Conservation (phyloP, 2,888 invertebrate genomes). For the Prosopocoilus inquinatus region DNA sequence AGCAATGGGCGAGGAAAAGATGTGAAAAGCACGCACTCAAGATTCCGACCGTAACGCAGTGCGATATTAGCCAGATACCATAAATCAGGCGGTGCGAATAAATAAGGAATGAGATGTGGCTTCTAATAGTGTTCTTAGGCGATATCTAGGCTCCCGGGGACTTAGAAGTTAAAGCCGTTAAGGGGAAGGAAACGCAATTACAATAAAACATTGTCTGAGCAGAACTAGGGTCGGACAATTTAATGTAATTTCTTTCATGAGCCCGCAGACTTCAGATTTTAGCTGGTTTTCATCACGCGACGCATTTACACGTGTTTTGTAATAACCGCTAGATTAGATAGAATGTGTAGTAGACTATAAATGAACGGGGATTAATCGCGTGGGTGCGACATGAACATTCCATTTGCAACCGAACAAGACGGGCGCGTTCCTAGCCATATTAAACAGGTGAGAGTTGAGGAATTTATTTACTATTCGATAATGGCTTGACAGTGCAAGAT, state of each 20-base stretch:
- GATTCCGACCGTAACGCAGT: background rate
- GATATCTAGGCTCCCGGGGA: constrained; percentile 42
- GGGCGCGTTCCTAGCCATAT: background rate
- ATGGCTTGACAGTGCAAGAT: constrained; percentile 9
- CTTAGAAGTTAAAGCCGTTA: constrained; percentile 42
- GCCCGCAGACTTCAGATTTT: too few relatives aligned
- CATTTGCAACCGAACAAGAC: too few relatives aligned
- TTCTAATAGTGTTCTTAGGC: constrained; percentile 46
- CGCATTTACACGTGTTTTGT: too few relatives aligned
- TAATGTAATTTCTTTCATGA: constrained; percentile 45
- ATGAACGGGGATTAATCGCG: too few relatives aligned
- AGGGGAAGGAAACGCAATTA: constrained; percentile 45
- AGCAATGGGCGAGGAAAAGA: too few relatives aligned
- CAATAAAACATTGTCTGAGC: constrained; percentile 45
- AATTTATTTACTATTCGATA: constrained; percentile 20
- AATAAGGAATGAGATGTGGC: constrained; percentile 45
- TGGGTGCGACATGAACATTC: too few relatives aligned
- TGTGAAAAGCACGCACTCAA: too few relatives aligned
- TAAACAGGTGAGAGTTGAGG: constrained; percentile 20
- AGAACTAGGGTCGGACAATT: constrained; percentile 38
- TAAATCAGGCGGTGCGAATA: constrained; percentile 39
- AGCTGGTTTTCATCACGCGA: too few relatives aligned
- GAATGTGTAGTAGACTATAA: too few relatives aligned
- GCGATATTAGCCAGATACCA: constrained; percentile 21
- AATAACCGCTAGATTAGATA: too few relatives aligned